A percentile compares a stretch with the other conserved stretches of the same genome.
These are phyloP conservation scores for Aphidius ervi DNA, from an alignment of 1,140 invertebrate species.

Conservation along the genomic window DNA sequence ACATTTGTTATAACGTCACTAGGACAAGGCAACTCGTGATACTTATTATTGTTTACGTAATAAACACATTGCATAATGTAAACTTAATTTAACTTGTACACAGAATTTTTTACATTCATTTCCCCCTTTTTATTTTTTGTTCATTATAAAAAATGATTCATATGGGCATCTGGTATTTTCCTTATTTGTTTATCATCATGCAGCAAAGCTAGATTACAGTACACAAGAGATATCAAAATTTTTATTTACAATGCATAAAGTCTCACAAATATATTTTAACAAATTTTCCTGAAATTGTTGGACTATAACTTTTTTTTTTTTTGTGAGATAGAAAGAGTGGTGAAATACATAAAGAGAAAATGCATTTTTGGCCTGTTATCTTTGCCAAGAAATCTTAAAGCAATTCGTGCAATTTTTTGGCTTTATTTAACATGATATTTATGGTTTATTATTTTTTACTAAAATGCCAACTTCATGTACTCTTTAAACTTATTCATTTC, in stretches of 20 bases:
- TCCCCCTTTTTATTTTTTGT: not conserved
- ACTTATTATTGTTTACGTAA: constrained; percentile 50
- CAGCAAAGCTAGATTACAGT: not conserved
- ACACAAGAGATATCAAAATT: too few relatives aligned
- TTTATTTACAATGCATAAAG: too few relatives aligned
- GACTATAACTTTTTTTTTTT: too few relatives aligned
- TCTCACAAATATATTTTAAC: too few relatives aligned
- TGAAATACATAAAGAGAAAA: too few relatives aligned
- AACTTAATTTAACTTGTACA: too few relatives aligned
- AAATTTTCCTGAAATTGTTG: too few relatives aligned
- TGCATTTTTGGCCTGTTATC: constrained; percentile 4
- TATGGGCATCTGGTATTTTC: not conserved
- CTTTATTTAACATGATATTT: constrained; percentile 14
- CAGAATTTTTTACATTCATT: constrained; percentile 4
- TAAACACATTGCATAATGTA: constrained; percentile 40
- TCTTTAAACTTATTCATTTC: too few relatives aligned
- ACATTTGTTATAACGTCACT: constrained; percentile 26
- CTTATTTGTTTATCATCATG: not conserved
- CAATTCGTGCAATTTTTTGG: constrained; percentile 13
- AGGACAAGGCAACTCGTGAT: constrained; percentile 25
- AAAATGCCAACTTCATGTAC: too few relatives aligned
- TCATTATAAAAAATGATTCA: not conserved
- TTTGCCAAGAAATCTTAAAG: constrained; percentile 16
- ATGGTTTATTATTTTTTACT: constrained; percentile 3
- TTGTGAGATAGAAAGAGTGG: too few relatives aligned